Evolutionary conservation across 2,797 vertebrate species (phyloP).

Genomic region (Anguilla megastoma): DNA sequence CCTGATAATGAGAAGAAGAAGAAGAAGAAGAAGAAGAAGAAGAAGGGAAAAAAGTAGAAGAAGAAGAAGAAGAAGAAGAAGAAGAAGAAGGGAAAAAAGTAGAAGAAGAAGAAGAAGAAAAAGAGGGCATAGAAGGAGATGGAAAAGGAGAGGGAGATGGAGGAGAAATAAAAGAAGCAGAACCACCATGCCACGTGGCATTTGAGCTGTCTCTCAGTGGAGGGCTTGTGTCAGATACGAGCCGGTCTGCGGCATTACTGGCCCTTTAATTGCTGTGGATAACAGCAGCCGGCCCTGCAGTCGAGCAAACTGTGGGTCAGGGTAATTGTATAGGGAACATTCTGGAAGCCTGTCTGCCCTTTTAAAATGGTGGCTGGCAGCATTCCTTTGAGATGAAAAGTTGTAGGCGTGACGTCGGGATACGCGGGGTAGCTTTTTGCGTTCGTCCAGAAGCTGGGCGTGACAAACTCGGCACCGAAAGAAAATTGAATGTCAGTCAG

Average conservation of each 20-base stretch:
- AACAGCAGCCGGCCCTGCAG: background rate
- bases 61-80: no score
- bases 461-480: conserved; percentile 46
- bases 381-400: background rate
- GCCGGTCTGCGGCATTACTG: background rate
- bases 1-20: no score
- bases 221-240: background rate
- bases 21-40: no score
- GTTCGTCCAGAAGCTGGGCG: conserved; percentile 9
- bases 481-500: conserved; percentile 48
- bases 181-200: no score
- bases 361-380: background rate
- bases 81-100: no score
- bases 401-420: background rate
- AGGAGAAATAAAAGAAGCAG: background rate
- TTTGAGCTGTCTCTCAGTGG: background rate
- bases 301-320: background rate
- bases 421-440: background rate
- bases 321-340: background rate
- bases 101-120: no score
- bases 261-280: background rate
- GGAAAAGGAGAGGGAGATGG: no score
- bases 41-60: no score
- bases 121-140: no score
- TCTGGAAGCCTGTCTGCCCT: background rate